Evolutionary conservation across 1,140 invertebrate genomes (phyloP), one percentile per base, ranked within the genome.

Genomic region (Hypsibius dujardini): DNA sequence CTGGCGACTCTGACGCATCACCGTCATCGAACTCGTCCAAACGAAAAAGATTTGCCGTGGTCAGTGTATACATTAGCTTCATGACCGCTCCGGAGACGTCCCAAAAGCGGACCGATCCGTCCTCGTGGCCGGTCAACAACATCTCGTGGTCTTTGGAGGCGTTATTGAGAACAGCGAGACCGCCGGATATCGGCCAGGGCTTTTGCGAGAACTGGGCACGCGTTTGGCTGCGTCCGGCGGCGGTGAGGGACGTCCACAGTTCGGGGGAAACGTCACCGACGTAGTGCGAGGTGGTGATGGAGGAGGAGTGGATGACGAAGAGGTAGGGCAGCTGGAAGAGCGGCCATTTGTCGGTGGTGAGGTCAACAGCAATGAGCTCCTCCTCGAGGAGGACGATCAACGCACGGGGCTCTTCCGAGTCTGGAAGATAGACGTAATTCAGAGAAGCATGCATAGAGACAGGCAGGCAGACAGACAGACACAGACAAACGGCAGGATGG

Each of bases 21-120:
- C 79, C 79, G 71, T 80, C 80, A 71, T 76, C 75, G 2, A 56
- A 12, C 12, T 76, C 69, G 28, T 15, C 75, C 12, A 75, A 74
- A 70, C 81, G 86, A 81, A 95, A 94, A n/a, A 92, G 81, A 47
- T 84, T 81, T 0, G 88, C 83, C 1, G 92, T 93, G 74, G 86
- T 87, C 75, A 95, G 88, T 76, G 90, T 90, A 77, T 90, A 92
- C 1, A 96, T 79, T 0, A 90, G 87, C 2, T 85, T 86, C 72
- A 97, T 82, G 14, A 86, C 84, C 1, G 90, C 85, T 14, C 85
- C 85, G 45, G 87, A 87, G 1, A 90, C 90, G 81, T 94, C 87
- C 93, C 93, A 98, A 78, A 96, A 92, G 50, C 90, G 83, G 0
- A 97, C 88, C 1, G 90, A 92, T 2, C 94, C 94, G 80, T 97